Evolutionary conservation across 2,797 vertebrate species (phyloP).

Genomic region (Tragelaphus oryx): DNA sequence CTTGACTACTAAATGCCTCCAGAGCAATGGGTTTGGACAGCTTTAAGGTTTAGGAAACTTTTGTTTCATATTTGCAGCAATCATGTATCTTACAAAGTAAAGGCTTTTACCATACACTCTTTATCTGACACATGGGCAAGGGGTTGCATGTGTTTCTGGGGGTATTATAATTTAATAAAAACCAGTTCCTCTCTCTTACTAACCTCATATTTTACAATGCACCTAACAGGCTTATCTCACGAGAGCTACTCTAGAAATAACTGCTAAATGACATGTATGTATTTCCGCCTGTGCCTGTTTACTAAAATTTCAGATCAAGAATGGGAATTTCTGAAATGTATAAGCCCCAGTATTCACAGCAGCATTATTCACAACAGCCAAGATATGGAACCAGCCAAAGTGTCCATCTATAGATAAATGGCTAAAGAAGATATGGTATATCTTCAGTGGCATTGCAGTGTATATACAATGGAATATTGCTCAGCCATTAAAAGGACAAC

Average conservation of each 20-base stretch:
- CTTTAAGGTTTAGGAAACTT: not conserved
- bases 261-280: rapidly evolving
- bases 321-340: not conserved
- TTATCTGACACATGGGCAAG: rapidly evolving
- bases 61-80: no score
- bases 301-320: rapidly evolving
- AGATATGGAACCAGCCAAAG: not conserved
- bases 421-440: not conserved
- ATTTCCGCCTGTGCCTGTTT: rapidly evolving
- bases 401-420: not conserved
- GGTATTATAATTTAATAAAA: not conserved
- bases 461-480: rapidly evolving
- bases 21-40: rapidly evolving
- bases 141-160: not conserved
- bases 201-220: not conserved
- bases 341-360: not conserved
- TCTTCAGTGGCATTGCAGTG: rapidly evolving
- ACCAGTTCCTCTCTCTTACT: rapidly evolving
- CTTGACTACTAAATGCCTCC: not conserved
- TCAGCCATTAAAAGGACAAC: not conserved
- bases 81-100: not conserved
- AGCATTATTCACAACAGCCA: not conserved
- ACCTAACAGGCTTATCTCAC: not conserved
- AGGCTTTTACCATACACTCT: rapidly evolving
- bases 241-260: no score